Conservation (phyloP, 2,113 vertebrate species). For the Suncus etruscus region DNA sequence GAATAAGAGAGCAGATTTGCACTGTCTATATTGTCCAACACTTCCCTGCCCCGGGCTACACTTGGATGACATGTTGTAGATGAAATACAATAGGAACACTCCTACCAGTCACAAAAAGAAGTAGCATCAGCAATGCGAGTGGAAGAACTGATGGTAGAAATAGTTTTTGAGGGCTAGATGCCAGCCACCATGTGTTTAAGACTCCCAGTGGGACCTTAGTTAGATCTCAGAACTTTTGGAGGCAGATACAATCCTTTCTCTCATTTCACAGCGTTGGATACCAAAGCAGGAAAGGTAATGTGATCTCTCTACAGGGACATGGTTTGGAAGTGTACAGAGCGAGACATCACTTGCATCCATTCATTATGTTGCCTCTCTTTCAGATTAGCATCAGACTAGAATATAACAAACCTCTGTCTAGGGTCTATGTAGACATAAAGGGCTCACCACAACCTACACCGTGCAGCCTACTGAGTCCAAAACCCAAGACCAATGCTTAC, state of each 20-base stretch:
- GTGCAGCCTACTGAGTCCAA: not conserved
- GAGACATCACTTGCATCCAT: not conserved
- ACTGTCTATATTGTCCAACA: not conserved
- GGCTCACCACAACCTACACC: not conserved
- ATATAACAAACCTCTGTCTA: accelerated
- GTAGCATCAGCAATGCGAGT: not conserved
- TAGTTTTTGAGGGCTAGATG: not conserved
- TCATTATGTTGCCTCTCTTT: not conserved
- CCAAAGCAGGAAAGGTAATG: not conserved
- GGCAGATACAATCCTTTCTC: not conserved
- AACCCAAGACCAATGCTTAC: not conserved
- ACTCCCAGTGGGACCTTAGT: not conserved
- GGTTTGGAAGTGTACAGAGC: not conserved
- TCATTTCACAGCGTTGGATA: not conserved
- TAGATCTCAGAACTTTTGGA: not conserved
- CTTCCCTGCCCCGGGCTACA: not conserved
- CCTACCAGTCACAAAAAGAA: not conserved
- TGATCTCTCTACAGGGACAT: accelerated
- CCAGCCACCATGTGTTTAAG: not conserved
- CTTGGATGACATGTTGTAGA: no score
- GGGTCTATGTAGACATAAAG: accelerated
- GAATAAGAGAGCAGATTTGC: not conserved
- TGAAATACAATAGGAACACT: not conserved
- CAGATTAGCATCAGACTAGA: not conserved
- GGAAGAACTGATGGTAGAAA: not conserved